These are phyloP conservation scores for Temnothorax nylanderi DNA, from an alignment of 1,140 invertebrate species.

Conservation along the genomic window DNA sequence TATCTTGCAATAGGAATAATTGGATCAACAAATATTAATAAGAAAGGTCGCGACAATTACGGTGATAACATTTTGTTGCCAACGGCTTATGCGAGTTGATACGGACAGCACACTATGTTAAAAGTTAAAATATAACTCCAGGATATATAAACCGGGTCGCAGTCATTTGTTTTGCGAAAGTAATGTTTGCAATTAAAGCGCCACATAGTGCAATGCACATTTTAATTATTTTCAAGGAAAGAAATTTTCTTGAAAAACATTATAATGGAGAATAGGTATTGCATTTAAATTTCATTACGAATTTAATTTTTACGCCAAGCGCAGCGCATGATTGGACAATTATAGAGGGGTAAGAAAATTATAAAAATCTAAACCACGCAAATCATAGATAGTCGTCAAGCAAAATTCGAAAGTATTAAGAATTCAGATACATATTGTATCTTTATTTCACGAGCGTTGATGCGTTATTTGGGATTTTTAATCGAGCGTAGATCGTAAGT, in stretches of 20 bases:
- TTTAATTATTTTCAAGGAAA: slow-evolving; percentile 53
- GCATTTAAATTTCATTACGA: slow-evolving; percentile 33
- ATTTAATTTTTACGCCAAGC: background rate
- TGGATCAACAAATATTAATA: slow-evolving; percentile 74
- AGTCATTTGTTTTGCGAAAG: slow-evolving; percentile 12
- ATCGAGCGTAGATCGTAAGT: background rate
- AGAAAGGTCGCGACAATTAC: slow-evolving; percentile 72
- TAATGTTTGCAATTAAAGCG: slow-evolving; percentile 38
- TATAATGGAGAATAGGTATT: background rate
- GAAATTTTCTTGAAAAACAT: slow-evolving; percentile 10
- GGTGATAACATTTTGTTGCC: slow-evolving; percentile 30
- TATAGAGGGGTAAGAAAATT: background rate
- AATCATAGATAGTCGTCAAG: background rate
- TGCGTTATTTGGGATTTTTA: background rate
- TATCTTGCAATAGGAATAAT: slow-evolving; percentile 76
- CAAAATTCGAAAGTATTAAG: background rate
- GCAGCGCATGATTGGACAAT: background rate
- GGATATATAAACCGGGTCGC: slow-evolving; percentile 21
- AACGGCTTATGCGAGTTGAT: slow-evolving; percentile 7
- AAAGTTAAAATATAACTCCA: slow-evolving; percentile 25
- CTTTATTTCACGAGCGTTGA: background rate
- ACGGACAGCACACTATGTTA: slow-evolving; percentile 5
- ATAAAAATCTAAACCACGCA: background rate
- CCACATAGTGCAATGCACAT: background rate
- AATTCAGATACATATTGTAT: background rate